Conservation (phyloP, 2,888 invertebrate genomes). For the Acanthosoma haemorrhoidale region DNA sequence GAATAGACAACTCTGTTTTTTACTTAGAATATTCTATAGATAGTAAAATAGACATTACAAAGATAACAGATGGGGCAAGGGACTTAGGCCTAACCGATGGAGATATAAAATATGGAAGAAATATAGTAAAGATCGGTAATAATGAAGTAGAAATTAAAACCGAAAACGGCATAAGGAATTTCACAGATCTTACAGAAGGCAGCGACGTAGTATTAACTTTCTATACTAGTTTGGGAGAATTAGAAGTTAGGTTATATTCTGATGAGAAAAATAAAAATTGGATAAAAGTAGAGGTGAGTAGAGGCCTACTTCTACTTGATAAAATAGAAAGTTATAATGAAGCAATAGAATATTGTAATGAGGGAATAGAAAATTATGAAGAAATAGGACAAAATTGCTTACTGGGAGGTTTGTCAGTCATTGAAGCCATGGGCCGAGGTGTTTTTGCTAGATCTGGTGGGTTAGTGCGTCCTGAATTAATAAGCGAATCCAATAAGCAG, state of each 20-base stretch:
- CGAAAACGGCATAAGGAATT: slow-evolving; percentile 15
- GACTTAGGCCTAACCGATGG: background rate
- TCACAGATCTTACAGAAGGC: background rate
- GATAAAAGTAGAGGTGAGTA: background rate
- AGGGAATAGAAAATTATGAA: background rate
- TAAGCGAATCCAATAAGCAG: slow-evolving; percentile 21
- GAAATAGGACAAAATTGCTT: background rate
- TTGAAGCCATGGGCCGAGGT: background rate
- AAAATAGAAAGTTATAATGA: background rate
- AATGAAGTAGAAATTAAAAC: slow-evolving; percentile 19
- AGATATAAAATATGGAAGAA: background rate
- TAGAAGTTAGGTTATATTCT: slow-evolving; percentile 2
- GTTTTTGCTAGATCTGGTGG: slow-evolving; percentile 13
- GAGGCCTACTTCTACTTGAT: background rate
- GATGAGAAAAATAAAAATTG: background rate
- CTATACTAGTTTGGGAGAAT: background rate
- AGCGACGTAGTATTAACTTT: background rate
- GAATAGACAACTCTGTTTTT: background rate
- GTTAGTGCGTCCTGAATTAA: slow-evolving; percentile 22
- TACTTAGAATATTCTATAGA: background rate
- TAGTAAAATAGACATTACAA: background rate
- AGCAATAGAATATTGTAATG: background rate
- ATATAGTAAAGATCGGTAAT: slow-evolving; percentile 1
- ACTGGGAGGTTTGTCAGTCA: background rate
- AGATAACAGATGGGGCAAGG: background rate